Evolutionary conservation across 1,140 invertebrate species (phyloP), one percentile per base, ranked within the genome.

Genomic region (Danaus plexippus): DNA sequence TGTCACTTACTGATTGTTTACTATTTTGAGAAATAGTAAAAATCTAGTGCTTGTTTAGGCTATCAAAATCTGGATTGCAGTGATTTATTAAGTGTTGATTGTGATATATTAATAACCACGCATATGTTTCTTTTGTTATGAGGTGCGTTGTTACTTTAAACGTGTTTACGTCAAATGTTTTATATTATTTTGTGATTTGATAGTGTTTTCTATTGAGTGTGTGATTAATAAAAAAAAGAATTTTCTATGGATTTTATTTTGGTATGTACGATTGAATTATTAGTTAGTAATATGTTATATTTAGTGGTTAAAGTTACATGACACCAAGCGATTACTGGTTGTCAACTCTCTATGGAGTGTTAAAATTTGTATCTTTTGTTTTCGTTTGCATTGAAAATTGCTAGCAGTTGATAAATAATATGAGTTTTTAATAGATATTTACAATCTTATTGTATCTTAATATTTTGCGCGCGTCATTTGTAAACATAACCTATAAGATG

Each of bases 1-100:
- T 86, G 83, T 86, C 83, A 86, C 61, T 76, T 60, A 61, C 52
- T 52, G 75, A 80, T 86, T 86, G 83, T 86, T 84, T 86, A 86
- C 78, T 82, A 84, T 81, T 82, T 81, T 69, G 70, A 67, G 73
- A 68, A 75, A 56, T 61, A 61, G 53, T 61, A 48, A 61, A 56
- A 47, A 56, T 56, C 52, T 47, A 56, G 49, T 47, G 44, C 49
- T 43, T 43, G 52, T 49, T 13, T 15, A 11, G 15, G 11, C 12
- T 18, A 48, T 15, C 52, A 52, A 47, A 52, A 11, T 22, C 40
- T 44, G 32, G 40, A 56, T 52, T 47, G 40, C 43, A 43, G 45
- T 56, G 18, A 13, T 46, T 11, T 47, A 47, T 42, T 52, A 32
- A 11, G 52, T n/a, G 9, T 47, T 6, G 44, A 54, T n/a, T 45